Evolutionary conservation across 2,888 invertebrate genomes (phyloP).

Genomic region (Leptopilina drosophilae): DNA sequence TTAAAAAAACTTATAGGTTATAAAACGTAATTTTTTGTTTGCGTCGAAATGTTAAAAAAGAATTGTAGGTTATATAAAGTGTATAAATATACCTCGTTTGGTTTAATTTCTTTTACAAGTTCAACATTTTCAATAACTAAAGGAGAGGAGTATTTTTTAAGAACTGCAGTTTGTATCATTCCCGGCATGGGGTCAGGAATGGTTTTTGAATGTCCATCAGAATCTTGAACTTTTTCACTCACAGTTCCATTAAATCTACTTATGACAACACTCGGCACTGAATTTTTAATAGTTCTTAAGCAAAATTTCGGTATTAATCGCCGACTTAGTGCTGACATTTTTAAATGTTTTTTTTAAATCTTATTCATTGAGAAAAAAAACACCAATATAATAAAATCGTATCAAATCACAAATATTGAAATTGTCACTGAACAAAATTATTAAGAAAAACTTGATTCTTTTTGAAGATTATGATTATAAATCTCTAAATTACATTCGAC

Average conservation of each 20-base stretch:
- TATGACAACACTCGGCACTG: conserved; percentile 43
- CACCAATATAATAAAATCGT: not conserved
- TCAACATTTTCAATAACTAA: conserved; percentile 78
- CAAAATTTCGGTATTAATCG: conserved; percentile 54
- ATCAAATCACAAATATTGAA: not conserved
- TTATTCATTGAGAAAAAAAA: not conserved
- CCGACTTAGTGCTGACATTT: conserved; percentile 58
- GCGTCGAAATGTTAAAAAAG: too few species aligned
- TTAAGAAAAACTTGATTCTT: not conserved
- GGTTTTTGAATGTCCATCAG: conserved; percentile 45
- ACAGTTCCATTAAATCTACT: conserved; percentile 49
- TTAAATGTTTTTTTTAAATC: not conserved
- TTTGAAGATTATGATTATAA: too few species aligned
- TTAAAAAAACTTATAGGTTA: too few species aligned
- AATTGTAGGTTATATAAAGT: not conserved
- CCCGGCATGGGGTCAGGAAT: conserved; percentile 58
- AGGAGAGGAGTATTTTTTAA: conserved; percentile 78
- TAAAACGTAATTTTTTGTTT: too few species aligned
- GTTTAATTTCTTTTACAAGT: conserved; percentile 73
- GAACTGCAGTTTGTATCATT: conserved; percentile 77
- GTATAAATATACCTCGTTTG: conserved; percentile 76
- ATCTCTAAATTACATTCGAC: too few species aligned
- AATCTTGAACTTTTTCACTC: conserved; percentile 15
- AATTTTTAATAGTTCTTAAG: conserved; percentile 48
- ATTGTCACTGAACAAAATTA: not conserved